Evolutionary conservation across 1,140 invertebrate species (phyloP).

Genomic region (Procambarus clarkii): DNA sequence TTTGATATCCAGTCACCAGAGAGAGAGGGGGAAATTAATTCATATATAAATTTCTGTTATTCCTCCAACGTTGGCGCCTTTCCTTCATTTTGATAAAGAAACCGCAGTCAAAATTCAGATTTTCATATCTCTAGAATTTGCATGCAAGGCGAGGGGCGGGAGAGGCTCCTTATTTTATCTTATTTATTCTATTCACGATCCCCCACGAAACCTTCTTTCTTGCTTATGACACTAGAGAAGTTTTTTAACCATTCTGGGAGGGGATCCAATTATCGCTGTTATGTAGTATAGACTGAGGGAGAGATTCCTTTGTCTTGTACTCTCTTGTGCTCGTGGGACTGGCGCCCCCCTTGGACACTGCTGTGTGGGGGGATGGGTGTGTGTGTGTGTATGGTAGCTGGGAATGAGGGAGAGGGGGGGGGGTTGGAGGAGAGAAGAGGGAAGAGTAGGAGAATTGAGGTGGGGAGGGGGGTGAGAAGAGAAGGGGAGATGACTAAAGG

Average conservation of each 20-base stretch:
- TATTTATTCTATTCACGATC: slow-evolving; percentile 18
- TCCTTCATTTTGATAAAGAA: background rate
- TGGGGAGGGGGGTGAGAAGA: background rate
- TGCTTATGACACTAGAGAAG: slow-evolving; percentile 10
- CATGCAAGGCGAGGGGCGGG: background rate
- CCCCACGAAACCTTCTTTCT: slow-evolving; percentile 14
- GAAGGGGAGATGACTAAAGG: too few relatives aligned
- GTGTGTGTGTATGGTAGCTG: background rate
- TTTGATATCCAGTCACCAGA: too few relatives aligned
- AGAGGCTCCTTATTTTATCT: background rate
- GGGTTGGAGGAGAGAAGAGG: background rate
- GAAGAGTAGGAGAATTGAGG: background rate
- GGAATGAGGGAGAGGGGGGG: background rate
- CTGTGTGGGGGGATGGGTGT: background rate
- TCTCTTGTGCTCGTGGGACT: background rate
- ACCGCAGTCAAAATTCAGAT: background rate
- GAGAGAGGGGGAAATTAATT: background rate
- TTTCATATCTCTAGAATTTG: background rate
- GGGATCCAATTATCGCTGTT: background rate
- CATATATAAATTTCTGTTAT: background rate
- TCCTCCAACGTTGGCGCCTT: background rate
- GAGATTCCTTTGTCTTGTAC: too few relatives aligned
- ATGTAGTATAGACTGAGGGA: background rate
- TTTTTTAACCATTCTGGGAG: background rate
- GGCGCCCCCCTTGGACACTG: background rate